Percentiles rank a stretch among this genome's conserved stretches.
These are phyloP conservation scores for Silurus meridionalis DNA, from an alignment of 2,113 vertebrate genomes.

Conservation along the genomic window DNA sequence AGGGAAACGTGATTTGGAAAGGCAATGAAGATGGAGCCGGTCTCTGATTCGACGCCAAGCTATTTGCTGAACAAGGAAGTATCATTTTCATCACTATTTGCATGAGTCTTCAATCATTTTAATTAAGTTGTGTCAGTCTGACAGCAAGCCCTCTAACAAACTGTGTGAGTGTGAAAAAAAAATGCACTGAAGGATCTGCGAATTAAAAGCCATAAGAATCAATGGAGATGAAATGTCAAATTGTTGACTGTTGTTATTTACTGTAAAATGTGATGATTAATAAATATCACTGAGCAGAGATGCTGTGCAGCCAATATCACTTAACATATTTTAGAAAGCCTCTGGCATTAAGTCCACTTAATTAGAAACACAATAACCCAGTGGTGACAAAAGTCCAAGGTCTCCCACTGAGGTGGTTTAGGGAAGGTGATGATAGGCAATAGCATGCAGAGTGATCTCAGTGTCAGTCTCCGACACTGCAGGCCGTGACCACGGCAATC, in stretches of 20 bases:
- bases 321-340: constrained; percentile 62
- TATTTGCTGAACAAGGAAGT: constrained; percentile 39
- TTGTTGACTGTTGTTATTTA: constrained; percentile 48
- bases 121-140: constrained; percentile 55
- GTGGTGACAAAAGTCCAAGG: constrained; percentile 65
- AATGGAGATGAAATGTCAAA: background rate
- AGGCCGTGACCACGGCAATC: constrained; percentile 42
- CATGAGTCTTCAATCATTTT: constrained; percentile 54
- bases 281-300: constrained; percentile 48
- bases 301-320: constrained; percentile 56
- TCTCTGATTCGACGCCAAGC: constrained; percentile 21
- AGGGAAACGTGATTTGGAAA: constrained; percentile 35
- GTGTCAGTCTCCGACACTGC: constrained; percentile 44
- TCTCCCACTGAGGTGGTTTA: constrained; percentile 56
- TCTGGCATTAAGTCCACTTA: constrained; percentile 61
- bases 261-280: constrained; percentile 26
- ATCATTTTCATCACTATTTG: constrained; percentile 54
- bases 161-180: background rate
- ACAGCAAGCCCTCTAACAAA: constrained; percentile 26
- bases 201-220: constrained; percentile 45
- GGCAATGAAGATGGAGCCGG: background rate
- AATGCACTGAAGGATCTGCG: constrained; percentile 7
- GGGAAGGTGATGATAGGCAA: constrained; percentile 60
- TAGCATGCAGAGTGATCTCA: constrained; percentile 57
- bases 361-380: constrained; percentile 74